Conservation (phyloP, 2,797 vertebrate genomes). For the Eurystomus glaucurus region DNA sequence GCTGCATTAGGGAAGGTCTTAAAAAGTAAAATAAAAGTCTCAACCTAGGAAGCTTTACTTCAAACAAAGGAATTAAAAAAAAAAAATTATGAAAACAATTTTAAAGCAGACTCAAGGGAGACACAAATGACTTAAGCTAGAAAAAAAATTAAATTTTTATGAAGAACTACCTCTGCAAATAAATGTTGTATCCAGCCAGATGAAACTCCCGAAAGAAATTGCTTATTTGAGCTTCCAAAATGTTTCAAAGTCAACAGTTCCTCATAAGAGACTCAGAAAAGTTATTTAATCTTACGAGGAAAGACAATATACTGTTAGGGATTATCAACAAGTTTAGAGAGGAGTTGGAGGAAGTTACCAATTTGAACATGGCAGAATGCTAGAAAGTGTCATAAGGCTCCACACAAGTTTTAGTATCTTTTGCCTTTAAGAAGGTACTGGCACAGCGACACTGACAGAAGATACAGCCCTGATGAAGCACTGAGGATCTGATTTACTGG, state of each 20-base stretch:
- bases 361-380: neutral
- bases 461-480: neutral
- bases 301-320: neutral
- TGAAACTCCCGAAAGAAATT: neutral
- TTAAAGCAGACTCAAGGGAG: neutral
- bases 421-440: neutral
- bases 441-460: neutral
- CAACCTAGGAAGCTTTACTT: neutral
- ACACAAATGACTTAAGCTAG: neutral
- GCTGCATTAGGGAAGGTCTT: neutral
- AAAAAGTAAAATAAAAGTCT: neutral
- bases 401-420: neutral
- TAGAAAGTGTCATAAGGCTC: accelerated
- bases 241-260: neutral
- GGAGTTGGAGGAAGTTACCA: neutral
- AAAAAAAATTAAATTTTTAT: neutral
- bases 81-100: neutral
- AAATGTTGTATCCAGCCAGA: neutral
- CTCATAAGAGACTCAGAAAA: neutral
- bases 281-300: neutral
- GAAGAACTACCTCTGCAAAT: neutral
- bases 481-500: neutral
- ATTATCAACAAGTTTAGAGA: neutral
- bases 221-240: neutral
- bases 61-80: neutral